These are phyloP conservation scores for Apistogramma diplotaenia DNA, from an alignment of 2,113 vertebrate species.

Conservation along the genomic window DNA sequence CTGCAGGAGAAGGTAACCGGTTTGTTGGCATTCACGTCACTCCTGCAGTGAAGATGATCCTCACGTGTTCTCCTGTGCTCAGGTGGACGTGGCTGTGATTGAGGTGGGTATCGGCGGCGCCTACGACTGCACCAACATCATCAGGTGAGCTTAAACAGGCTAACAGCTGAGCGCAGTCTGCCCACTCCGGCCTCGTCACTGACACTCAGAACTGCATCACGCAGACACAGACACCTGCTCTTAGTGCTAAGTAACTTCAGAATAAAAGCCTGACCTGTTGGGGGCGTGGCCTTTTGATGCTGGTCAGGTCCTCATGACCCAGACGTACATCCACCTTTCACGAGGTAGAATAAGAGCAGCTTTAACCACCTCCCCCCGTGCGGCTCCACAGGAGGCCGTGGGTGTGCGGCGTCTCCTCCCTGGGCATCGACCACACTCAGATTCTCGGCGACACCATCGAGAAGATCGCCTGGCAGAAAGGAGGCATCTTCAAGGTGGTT, in stretches of 20 bases:
- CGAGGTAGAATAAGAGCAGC: background rate
- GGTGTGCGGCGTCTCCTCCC: slow-evolving; percentile 90
- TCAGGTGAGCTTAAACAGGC: slow-evolving; percentile 78
- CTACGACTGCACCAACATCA: slow-evolving; percentile 95
- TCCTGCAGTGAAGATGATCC: too few species aligned
- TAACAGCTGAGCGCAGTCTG: too few species aligned
- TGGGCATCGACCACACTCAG: slow-evolving; percentile 93
- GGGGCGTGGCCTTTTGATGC: too few species aligned
- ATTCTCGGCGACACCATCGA: slow-evolving; percentile 93
- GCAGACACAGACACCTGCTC: too few species aligned
- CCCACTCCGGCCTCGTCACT: too few species aligned
- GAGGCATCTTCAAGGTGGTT: slow-evolving; percentile 95
- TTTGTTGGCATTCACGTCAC: too few species aligned
- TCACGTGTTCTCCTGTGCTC: background rate
- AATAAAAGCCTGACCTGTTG: too few species aligned
- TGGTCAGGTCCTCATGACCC: too few species aligned
- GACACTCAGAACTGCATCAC: too few species aligned
- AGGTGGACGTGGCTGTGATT: slow-evolving; percentile 79
- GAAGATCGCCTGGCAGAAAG: slow-evolving; percentile 98
- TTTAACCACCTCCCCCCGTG: background rate
- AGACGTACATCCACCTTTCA: background rate
- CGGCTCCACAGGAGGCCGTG: slow-evolving; percentile 79
- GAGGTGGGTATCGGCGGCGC: slow-evolving; percentile 96
- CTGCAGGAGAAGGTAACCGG: slow-evolving; percentile 96
- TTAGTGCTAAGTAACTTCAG: too few species aligned